A percentile compares a stretch with the other conserved stretches of the same genome.
Evolutionary conservation across 2,113 vertebrate genomes (phyloP).

Genomic region (Brachyistius frenatus): DNA sequence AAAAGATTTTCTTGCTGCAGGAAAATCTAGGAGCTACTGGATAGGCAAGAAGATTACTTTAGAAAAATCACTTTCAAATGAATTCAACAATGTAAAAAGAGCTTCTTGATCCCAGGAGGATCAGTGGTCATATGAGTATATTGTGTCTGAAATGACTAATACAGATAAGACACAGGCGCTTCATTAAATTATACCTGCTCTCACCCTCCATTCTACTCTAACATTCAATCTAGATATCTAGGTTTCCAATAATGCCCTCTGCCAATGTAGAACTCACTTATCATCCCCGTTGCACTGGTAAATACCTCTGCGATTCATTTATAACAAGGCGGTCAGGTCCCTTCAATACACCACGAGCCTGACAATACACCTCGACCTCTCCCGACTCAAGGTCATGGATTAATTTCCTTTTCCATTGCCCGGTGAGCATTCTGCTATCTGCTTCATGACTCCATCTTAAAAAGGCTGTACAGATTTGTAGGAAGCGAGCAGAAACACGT

Average conservation of each 20-base stretch:
- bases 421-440: constrained; percentile 49
- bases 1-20: background rate
- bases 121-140: background rate
- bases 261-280: constrained; percentile 19
- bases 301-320: constrained; percentile 47
- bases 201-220: background rate
- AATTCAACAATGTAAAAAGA: background rate
- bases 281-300: constrained; percentile 24
- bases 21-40: background rate
- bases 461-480: constrained; percentile 40
- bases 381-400: constrained; percentile 61
- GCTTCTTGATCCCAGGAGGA: background rate
- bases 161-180: background rate
- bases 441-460: constrained; percentile 44
- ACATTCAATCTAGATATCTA: constrained; percentile 19
- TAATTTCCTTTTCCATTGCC: constrained; percentile 65
- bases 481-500: constrained; percentile 19
- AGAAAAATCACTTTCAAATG: background rate
- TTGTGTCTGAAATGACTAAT: background rate
- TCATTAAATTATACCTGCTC: constrained; percentile 1
- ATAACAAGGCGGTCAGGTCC: constrained; percentile 45
- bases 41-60: background rate
- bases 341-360: constrained; percentile 3
- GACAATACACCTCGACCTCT: constrained; percentile 40
- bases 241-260: constrained; percentile 34